A percentile compares a stretch with the other conserved stretches of the same genome.
phyloP scores from a whole-genome alignment of 2,888 invertebrate genomes.

The Limenitis camilla region DNA sequence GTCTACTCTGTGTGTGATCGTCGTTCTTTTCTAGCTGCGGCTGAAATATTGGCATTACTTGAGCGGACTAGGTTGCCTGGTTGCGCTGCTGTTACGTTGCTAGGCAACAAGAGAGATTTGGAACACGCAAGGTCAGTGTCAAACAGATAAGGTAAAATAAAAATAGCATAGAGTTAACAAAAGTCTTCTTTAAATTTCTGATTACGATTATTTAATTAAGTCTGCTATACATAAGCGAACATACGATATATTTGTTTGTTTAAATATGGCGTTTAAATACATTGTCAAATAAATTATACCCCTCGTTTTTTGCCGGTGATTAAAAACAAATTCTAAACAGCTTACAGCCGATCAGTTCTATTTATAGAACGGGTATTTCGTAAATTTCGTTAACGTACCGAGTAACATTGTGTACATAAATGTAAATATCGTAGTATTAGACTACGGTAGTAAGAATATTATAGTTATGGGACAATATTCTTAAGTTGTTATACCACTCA shows the following conservation, averaged over 20 bases:
- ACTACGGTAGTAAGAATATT: conserved; percentile 8
- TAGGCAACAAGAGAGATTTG: conserved; percentile 88
- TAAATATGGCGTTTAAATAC: too few relatives aligned
- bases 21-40: conserved; percentile 83
- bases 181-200: too few relatives aligned
- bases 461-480: conserved; percentile 18
- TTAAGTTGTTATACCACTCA: conserved; percentile 21
- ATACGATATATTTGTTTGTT: too few relatives aligned
- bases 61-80: conserved; percentile 82
- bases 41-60: conserved; percentile 80
- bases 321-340: neutral
- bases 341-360: conserved; percentile 5
- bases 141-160: neutral
- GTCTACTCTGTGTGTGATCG: conserved; percentile 87
- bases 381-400: conserved; percentile 1
- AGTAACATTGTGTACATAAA: conserved; percentile 7
- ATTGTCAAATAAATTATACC: too few relatives aligned
- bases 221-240: too few relatives aligned
- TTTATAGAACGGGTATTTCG: conserved; percentile 8
- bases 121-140: conserved; percentile 81
- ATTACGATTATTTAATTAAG: too few relatives aligned
- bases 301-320: too few relatives aligned
- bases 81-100: conserved; percentile 83
- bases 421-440: conserved; percentile 11
- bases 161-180: too few relatives aligned